Base-by-base conservation (phyloP, 2,113 vertebrate species). In the Embiotoca jacksoni region DNA sequence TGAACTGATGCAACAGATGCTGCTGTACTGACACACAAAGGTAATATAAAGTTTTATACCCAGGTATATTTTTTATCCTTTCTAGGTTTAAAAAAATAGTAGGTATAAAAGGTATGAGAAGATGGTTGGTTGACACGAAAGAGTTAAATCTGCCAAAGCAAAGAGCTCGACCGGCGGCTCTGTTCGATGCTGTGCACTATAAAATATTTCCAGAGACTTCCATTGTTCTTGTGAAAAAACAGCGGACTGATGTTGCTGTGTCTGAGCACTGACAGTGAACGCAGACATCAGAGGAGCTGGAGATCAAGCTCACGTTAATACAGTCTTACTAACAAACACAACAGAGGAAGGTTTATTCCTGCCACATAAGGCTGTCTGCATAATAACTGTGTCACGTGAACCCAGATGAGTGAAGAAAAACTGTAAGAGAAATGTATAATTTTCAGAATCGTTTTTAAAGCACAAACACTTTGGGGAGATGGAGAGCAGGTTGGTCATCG, bases 401-500 rank as follows among this genome's bases (percentile, higher is more conserved):
- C 8, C 49, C 6, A 9, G 11, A 39, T 33, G 33, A 64, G 23
- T 33, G 14, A 16, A 14, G 39, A 52, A 47, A 10, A 80, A 56
- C 63, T 60, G 39, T 32, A 63, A 49, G 58, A 47, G 14, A 80
- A 56, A 68, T 60, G 39, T 32, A 63, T 50, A 52, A 75, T 66
- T 78, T 13, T 58, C 36, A 67, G 33, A 33, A 54, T 14, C 5
- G 50, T 59, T 58, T 65, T 54, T 49, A 11, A 37, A 46, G n/a
- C 8, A 35, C 23, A 61, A 33, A 68, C 35, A 31, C 58, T 72
- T 13, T 37, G 33, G 5, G 10, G 59, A 52, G 23, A 1, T 14
- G 4, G 14, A 16, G 16, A 32, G 37, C 72, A 70, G 73, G 60
- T 31, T 46, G 47, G 53, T 65, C 46, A 46, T 46, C 64, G 53